phyloP scores from a whole-genome alignment of 2,113 vertebrate genomes.

The Ploceus nigricollis region DNA sequence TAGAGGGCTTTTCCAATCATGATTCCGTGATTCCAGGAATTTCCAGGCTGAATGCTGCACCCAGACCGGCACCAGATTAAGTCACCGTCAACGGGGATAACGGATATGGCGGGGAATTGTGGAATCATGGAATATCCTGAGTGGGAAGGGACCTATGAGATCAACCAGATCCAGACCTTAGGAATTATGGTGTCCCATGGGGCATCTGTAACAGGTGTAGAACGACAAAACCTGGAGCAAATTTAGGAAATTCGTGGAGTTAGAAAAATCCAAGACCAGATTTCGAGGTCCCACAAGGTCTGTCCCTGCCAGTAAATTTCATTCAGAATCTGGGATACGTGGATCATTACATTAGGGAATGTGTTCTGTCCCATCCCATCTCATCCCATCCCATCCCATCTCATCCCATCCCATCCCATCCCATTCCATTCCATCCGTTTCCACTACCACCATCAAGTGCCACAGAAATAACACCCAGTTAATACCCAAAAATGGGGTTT shows the following conservation, averaged over 20 bases:
- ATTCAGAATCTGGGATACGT: background rate
- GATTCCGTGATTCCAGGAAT: background rate
- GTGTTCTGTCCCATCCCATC: too few species aligned
- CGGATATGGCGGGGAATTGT: background rate
- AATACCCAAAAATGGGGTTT: background rate
- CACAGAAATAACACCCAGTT: rapidly evolving
- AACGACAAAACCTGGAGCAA: background rate
- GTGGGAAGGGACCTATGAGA: background rate
- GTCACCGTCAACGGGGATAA: background rate
- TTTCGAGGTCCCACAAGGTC: rapidly evolving
- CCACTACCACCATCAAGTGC: background rate
- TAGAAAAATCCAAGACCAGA: rapidly evolving
- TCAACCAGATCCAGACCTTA: background rate
- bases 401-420: background rate
- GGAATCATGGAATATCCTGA: background rate
- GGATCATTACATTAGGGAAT: background rate
- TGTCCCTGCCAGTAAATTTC: background rate
- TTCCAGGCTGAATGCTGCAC: background rate
- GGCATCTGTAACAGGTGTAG: background rate
- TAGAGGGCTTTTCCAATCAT: background rate
- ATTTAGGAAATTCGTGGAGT: rapidly evolving
- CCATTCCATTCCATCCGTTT: background rate
- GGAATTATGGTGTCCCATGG: background rate
- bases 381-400: too few species aligned
- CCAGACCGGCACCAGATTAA: background rate